These are phyloP conservation scores for Cylloceria caligata DNA, from an alignment of 2,888 invertebrate genomes.

Conservation along the genomic window DNA sequence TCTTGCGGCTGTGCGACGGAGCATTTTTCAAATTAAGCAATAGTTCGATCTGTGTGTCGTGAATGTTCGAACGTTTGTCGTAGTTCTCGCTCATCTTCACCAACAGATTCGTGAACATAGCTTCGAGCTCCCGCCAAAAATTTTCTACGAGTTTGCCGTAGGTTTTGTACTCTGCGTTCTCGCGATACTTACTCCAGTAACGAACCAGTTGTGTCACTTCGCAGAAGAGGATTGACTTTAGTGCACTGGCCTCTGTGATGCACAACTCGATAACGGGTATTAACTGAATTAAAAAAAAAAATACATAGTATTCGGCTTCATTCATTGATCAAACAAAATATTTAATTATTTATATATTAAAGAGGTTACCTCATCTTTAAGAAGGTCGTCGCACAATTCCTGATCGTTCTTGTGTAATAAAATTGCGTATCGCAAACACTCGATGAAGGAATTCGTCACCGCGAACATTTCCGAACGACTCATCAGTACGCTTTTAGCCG, in stretches of 20 bases:
- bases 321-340: neutral
- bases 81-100: conserved; percentile 63
- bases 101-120: conserved; percentile 78
- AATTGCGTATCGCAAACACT: conserved; percentile 90
- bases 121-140: conserved; percentile 83
- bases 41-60: conserved; percentile 85
- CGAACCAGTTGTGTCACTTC: conserved; percentile 86
- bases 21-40: conserved; percentile 84
- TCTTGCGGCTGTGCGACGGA: conserved; percentile 83
- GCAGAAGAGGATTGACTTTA: conserved; percentile 85
- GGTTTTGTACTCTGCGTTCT: conserved; percentile 77
- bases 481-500: conserved; percentile 86
- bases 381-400: conserved; percentile 83
- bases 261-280: conserved; percentile 85
- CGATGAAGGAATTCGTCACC: conserved; percentile 89
- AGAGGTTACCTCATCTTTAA: conserved; percentile 80
- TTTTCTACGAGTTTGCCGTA: conserved; percentile 81
- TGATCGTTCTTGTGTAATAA: conserved; percentile 85
- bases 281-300: conserved; percentile 81
- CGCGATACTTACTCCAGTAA: conserved; percentile 86
- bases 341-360: neutral
- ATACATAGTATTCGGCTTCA: conserved; percentile 8
- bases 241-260: conserved; percentile 82
- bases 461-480: conserved; percentile 90
- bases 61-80: conserved; percentile 66